phyloP scores from a whole-genome alignment of 2,113 vertebrate species.

The Egretta garzetta region DNA sequence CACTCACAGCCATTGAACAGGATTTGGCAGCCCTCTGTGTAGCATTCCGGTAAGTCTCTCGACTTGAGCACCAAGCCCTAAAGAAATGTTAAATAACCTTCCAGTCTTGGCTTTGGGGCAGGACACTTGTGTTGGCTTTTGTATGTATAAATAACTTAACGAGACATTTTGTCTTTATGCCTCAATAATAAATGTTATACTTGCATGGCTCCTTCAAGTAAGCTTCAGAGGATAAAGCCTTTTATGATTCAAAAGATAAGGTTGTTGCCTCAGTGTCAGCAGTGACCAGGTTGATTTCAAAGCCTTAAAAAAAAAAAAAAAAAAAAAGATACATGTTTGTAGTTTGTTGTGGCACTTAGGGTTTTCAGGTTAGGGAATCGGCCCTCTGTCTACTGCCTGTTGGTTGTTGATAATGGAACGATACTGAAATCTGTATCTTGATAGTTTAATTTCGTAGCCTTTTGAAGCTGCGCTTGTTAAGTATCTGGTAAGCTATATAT shows the following conservation, averaged over 20 bases:
- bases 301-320: not conserved
- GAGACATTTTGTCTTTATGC: not conserved
- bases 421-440: not conserved
- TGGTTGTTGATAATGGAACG: not conserved
- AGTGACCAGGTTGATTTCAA: not conserved
- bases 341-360: not conserved
- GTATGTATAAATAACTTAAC: not conserved
- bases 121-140: not conserved
- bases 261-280: conserved; percentile 8
- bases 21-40: not conserved
- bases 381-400: not conserved
- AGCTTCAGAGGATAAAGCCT: not conserved
- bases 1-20: not conserved
- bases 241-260: not conserved
- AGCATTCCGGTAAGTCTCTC: not conserved
- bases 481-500: not conserved
- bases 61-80: not conserved
- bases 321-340: not conserved
- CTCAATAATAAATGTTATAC: not conserved
- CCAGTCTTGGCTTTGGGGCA: not conserved
- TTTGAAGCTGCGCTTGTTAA: not conserved
- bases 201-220: not conserved
- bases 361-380: not conserved
- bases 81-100: not conserved
- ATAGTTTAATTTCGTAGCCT: not conserved